phyloP scores from a whole-genome alignment of 2,797 vertebrate species.

The Gastrophryne carolinensis region DNA sequence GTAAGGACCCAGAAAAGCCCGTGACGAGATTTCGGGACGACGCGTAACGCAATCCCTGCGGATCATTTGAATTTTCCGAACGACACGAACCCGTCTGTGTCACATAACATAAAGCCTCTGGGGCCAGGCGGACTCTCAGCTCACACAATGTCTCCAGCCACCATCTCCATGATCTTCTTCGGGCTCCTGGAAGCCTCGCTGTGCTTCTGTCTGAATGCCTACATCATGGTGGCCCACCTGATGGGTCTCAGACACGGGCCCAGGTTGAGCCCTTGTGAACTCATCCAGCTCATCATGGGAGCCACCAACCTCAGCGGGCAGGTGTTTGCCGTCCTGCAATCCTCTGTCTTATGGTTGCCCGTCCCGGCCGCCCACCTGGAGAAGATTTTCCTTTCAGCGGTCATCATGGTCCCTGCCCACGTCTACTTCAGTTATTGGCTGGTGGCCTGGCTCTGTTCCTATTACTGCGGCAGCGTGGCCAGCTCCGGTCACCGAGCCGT shows the following conservation, averaged over 20 bases:
- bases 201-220: background rate
- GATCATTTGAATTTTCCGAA: no score
- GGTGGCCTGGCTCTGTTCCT: constrained; percentile 55
- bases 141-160: background rate
- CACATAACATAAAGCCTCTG: no score
- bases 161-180: no score
- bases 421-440: constrained; percentile 55
- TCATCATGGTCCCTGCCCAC: constrained; percentile 44
- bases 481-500: constrained; percentile 44
- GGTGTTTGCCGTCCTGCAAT: no score
- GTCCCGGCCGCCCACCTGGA: background rate
- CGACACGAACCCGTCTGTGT: no score
- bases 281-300: background rate
- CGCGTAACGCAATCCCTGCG: no score
- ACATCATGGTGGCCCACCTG: background rate
- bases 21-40: no score
- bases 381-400: background rate
- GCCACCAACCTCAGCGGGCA: background rate
- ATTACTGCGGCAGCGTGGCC: constrained; percentile 59
- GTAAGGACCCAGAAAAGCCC: no score
- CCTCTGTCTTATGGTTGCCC: no score
- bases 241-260: no score
- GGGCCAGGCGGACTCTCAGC: no score
- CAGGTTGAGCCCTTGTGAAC: background rate
- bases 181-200: background rate